phyloP scores from a whole-genome alignment of 2,888 invertebrate species.

The Empis livida region DNA sequence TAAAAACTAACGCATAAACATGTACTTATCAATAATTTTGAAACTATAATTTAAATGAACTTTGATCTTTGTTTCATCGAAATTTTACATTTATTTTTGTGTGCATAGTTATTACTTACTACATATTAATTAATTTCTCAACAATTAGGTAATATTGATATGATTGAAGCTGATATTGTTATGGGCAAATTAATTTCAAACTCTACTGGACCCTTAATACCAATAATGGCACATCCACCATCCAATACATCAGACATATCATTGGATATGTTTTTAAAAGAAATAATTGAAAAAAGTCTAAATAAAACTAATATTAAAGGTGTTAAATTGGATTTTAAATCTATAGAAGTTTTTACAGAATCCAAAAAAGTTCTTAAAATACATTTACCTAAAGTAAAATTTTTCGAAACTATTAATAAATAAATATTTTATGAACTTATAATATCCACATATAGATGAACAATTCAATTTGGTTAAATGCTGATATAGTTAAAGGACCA shows the following conservation, averaged over 20 bases:
- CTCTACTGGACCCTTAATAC: slow-evolving; percentile 37
- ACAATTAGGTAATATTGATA: slow-evolving; percentile 46
- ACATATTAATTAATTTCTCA: too few species aligned
- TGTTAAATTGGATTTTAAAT: slow-evolving; percentile 80
- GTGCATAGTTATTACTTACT: too few species aligned
- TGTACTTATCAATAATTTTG: too few species aligned
- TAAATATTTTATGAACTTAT: too few species aligned
- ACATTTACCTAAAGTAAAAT: slow-evolving; percentile 31
- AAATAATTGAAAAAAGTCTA: slow-evolving; percentile 42
- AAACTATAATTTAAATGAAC: too few species aligned
- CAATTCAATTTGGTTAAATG: slow-evolving; percentile 76
- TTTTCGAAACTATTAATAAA: background rate
- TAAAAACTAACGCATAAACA: too few species aligned
- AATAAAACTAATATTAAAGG: slow-evolving; percentile 48
- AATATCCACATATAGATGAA: slow-evolving; percentile 37
- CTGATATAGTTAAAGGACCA: slow-evolving; percentile 67
- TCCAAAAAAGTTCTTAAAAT: slow-evolving; percentile 39
- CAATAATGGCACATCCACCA: slow-evolving; percentile 84
- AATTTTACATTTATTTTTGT: too few species aligned
- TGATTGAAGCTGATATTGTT: slow-evolving; percentile 79
- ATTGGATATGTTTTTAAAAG: slow-evolving; percentile 54
- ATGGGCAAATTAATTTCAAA: slow-evolving; percentile 45
- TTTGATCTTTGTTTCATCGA: too few species aligned
- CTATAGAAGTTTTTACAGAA: slow-evolving; percentile 53
- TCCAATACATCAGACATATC: slow-evolving; percentile 56